These are phyloP conservation scores for Solenodon paradoxus DNA, from an alignment of 2,113 vertebrate species.

Conservation along the genomic window DNA sequence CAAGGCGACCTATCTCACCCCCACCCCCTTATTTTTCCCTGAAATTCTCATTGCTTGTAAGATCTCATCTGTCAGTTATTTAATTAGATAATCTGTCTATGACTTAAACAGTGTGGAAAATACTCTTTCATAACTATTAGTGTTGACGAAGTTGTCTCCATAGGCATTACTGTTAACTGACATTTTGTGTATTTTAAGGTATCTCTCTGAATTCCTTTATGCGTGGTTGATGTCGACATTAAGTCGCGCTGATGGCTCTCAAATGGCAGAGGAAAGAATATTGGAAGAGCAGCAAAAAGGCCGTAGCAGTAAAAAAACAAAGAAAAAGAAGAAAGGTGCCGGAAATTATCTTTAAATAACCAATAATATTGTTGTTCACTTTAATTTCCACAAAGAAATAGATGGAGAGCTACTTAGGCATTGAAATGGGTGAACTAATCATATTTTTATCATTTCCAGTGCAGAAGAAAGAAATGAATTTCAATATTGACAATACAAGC, in stretches of 20 bases:
- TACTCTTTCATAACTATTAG: not conserved
- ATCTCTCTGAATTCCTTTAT: slow-evolving; percentile 97
- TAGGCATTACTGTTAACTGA: not conserved
- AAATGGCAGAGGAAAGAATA: slow-evolving; percentile 98
- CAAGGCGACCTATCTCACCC: too few relatives aligned
- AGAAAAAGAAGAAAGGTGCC: slow-evolving; percentile 97
- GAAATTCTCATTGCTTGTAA: too few relatives aligned
- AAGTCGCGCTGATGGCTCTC: slow-evolving; percentile 96
- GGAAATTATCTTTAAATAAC: not conserved
- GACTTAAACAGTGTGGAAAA: not conserved
- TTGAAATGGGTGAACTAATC: not conserved
- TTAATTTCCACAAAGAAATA: not conserved
- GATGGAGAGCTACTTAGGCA: not conserved
- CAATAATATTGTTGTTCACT: not conserved
- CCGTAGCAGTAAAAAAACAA: slow-evolving; percentile 98
- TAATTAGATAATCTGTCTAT: not conserved
- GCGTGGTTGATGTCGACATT: slow-evolving; percentile 99
- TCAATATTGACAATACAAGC: not conserved
- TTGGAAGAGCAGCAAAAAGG: slow-evolving; percentile 97
- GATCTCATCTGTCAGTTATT: not conserved
- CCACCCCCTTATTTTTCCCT: too few relatives aligned
- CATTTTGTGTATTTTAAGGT: slow-evolving; percentile 83
- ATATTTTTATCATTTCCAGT: not conserved
- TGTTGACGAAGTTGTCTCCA: not conserved
- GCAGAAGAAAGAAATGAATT: too few relatives aligned